Conservation (phyloP, 2,797 vertebrate species). For the Hapalemur alaotrensis region DNA sequence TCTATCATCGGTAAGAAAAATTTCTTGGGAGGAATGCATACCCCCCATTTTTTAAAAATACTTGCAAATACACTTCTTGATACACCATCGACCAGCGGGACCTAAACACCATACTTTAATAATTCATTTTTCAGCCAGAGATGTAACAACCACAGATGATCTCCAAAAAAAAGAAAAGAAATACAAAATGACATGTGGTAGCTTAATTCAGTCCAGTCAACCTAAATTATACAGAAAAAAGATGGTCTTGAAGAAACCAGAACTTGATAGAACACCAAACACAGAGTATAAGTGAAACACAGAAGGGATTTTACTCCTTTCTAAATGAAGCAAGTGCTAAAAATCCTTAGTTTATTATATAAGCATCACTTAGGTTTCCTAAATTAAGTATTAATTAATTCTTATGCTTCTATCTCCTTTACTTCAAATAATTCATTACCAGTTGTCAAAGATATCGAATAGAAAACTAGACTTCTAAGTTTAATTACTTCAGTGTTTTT, state of each 20-base stretch:
- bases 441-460: neutral
- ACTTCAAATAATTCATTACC: conserved; percentile 33
- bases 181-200: neutral
- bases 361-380: neutral
- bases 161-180: neutral
- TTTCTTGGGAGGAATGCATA: neutral
- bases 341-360: neutral
- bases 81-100: neutral
- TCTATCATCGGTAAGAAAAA: neutral
- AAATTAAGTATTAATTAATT: conserved; percentile 30
- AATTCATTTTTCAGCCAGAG: conserved; percentile 8
- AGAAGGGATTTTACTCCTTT: neutral
- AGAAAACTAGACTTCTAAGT: neutral
- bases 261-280: neutral
- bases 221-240: conserved; percentile 10
- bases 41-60: neutral
- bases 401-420: neutral
- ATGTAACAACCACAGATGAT: neutral
- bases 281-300: neutral
- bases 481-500: conserved; percentile 4
- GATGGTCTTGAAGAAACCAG: neutral
- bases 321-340: neutral
- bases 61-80: neutral
- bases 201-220: neutral
- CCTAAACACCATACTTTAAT: neutral